Conservation (phyloP, 2,113 vertebrate species). For the Oophaga pumilio region DNA sequence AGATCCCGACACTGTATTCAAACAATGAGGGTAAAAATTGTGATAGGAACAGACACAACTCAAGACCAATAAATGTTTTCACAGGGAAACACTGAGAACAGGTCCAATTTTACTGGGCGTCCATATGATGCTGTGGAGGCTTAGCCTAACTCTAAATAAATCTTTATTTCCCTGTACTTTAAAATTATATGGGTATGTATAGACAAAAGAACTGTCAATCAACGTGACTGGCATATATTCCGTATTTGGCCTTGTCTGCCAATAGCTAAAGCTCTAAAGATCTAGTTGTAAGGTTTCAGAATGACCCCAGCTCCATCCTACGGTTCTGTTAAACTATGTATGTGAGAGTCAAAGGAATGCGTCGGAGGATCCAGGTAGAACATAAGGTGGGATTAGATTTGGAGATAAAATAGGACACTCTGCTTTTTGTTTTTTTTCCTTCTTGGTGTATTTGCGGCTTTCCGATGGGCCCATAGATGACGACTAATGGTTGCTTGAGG, state of each 20-base stretch:
- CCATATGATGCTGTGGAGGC: not conserved
- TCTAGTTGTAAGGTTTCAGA: not conserved
- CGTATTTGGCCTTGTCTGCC: not conserved
- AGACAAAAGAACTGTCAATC: not conserved
- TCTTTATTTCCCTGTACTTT: not conserved
- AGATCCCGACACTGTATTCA: no score
- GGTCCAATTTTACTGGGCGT: not conserved
- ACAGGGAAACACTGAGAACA: not conserved
- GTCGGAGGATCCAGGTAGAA: slow-evolving; percentile 48
- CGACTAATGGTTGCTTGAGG: slow-evolving; percentile 77
- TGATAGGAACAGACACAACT: no score
- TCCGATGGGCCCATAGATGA: slow-evolving; percentile 65
- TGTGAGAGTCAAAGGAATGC: slow-evolving; percentile 47
- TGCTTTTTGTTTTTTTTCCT: slow-evolving; percentile 48
- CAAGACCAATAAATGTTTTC: not conserved
- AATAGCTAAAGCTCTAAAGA: not conserved
- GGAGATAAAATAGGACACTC: slow-evolving; percentile 56
- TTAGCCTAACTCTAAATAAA: not conserved
- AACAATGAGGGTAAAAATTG: no score
- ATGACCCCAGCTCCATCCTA: not conserved
- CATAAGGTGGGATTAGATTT: slow-evolving; percentile 55
- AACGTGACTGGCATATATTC: not conserved
- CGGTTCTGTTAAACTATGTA: slow-evolving; percentile 8
- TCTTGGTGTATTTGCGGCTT: slow-evolving; percentile 52
- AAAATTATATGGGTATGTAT: not conserved